Conservation (phyloP, 2,113 vertebrate species). For the Sciurus niger region DNA sequence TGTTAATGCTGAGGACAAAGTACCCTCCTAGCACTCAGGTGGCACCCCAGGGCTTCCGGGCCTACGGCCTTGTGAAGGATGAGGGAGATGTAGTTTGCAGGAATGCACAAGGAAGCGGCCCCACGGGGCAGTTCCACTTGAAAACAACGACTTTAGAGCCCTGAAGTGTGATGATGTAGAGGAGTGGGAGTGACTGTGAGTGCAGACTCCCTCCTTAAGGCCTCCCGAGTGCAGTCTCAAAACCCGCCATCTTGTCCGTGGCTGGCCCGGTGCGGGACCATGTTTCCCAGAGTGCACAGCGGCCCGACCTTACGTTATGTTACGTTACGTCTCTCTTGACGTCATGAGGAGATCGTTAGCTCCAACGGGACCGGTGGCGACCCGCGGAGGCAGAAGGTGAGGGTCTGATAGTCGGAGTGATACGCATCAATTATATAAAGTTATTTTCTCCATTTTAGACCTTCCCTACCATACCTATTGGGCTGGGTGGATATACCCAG, state of each 20-base stretch:
- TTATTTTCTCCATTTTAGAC: conserved; percentile 73
- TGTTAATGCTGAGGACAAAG: conserved; percentile 52
- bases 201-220: background rate
- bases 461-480: conserved; percentile 10
- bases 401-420: conserved; percentile 44
- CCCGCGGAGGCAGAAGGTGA: conserved; percentile 65
- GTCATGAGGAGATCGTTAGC: background rate
- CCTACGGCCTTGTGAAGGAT: conserved; percentile 26
- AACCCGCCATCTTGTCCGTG: conserved; percentile 56
- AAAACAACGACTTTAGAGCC: too few relatives aligned
- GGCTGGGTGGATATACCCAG: background rate
- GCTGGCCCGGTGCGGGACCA: background rate
- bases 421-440: conserved; percentile 74
- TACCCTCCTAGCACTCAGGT: background rate
- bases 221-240: background rate
- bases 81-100: background rate
- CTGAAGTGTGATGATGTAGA: too few relatives aligned
- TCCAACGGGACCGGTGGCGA: background rate
- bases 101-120: background rate
- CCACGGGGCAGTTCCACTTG: background rate
- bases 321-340: background rate
- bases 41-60: background rate
- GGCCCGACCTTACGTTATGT: background rate
- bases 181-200: background rate
- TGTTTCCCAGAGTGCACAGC: conserved; percentile 74